These are phyloP conservation scores for Argentina silus DNA, from an alignment of 2,797 vertebrate genomes.

Conservation along the genomic window DNA sequence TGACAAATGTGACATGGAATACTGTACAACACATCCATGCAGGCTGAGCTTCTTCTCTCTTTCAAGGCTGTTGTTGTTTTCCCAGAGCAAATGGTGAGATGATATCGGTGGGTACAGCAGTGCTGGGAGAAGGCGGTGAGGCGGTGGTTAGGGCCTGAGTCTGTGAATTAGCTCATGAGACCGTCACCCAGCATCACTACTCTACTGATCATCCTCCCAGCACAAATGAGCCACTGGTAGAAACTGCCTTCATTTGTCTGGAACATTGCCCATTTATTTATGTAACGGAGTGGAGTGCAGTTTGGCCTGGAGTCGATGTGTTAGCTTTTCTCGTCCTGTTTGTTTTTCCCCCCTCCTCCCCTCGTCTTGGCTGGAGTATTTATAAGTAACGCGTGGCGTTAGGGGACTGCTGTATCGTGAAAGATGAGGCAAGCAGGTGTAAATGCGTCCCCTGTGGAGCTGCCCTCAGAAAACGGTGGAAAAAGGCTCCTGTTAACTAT, in stretches of 20 bases:
- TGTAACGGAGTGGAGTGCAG: conserved; percentile 8
- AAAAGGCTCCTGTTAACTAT: conserved; percentile 68
- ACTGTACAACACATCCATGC: not conserved
- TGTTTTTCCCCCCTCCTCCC: conserved; percentile 24
- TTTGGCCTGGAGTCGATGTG: conserved; percentile 11
- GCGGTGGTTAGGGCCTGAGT: conserved; percentile 10
- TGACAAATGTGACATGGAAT: not conserved
- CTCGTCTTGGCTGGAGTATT: conserved; percentile 55
- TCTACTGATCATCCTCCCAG: conserved; percentile 62
- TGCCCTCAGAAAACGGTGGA: conserved; percentile 68
- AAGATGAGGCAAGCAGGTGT: conserved; percentile 78
- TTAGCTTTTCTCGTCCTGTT: conserved; percentile 29
- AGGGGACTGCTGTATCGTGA: conserved; percentile 64
- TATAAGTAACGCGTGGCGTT: conserved; percentile 65
- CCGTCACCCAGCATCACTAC: conserved; percentile 38
- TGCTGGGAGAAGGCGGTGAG: not conserved
- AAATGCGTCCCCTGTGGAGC: conserved; percentile 71
- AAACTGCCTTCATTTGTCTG: conserved; percentile 62
- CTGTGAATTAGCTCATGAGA: conserved; percentile 48
- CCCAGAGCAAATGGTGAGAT: conserved; percentile 20
- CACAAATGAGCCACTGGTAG: conserved; percentile 60
- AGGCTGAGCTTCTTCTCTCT: not conserved
- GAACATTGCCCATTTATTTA: conserved; percentile 48
- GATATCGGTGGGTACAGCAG: conserved; percentile 37
- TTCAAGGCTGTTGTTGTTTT: not conserved